These are phyloP conservation scores for Chelonia mydas DNA, from an alignment of 2,797 vertebrate genomes.

Conservation along the genomic window DNA sequence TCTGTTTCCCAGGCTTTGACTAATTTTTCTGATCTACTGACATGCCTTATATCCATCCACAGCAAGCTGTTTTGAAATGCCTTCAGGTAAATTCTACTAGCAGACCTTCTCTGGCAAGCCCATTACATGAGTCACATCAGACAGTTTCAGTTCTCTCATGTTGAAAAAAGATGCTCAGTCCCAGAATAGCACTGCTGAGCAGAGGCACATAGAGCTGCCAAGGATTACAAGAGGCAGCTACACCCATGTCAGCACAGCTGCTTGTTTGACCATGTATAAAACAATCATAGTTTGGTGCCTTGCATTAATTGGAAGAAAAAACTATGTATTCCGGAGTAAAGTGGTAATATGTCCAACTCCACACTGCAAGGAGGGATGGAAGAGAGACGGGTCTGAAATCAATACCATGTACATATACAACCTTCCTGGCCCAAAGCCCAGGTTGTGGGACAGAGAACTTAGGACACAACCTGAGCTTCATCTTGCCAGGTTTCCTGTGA, in stretches of 20 bases:
- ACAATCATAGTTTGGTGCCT: neutral
- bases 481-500: neutral
- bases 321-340: neutral
- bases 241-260: neutral
- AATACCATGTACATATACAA: neutral
- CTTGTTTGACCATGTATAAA: neutral
- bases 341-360: neutral
- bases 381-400: neutral
- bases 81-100: conserved; percentile 62
- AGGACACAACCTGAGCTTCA: neutral
- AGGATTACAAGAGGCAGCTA: neutral
- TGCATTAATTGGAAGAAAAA: neutral
- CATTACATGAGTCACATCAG: conserved; percentile 38
- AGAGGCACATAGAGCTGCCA: neutral
- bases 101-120: conserved; percentile 26
- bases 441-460: neutral
- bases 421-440: neutral
- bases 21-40: neutral
- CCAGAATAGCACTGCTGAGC: neutral
- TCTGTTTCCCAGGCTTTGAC: conserved; percentile 41
- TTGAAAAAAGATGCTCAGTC: accelerated
- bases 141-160: conserved; percentile 21
- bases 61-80: conserved; percentile 50
- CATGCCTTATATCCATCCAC: conserved; percentile 49
- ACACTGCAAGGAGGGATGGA: neutral